Evolutionary conservation across 1,140 invertebrate genomes (phyloP), one percentile per base, ranked within the genome.

Genomic region (Aphis gossypii): DNA sequence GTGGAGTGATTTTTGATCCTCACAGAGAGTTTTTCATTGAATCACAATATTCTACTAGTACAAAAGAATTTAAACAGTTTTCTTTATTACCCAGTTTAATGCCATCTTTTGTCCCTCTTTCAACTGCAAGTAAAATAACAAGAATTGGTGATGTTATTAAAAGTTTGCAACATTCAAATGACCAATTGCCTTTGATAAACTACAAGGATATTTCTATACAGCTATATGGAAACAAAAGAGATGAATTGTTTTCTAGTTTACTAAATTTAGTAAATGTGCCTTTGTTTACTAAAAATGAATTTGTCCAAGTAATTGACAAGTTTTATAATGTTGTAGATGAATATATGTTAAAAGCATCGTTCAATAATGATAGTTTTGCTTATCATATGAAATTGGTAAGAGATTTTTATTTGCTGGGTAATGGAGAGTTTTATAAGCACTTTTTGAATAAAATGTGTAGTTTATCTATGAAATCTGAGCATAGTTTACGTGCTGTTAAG

Each of bases 341-440:
- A 56, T 93, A 54, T 41, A 84, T 93, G 92, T 84, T 93, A 68
- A 93, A 93, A 20, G 92, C 76, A 20, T 83, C 92, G 5, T 84
- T 86, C 56, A 83, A 60, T 86, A 41, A 93, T 30, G 30, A 86
- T 25, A 93, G 46, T 41, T 51, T 93, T 86, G 14, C 1, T 0
- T 25, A 93, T 54, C 82, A 93, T 84, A 84, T 93, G 76, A 93
- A 86, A 41, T 93, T 93, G 84, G n/a, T 93, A 25, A 84, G 92
- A 54, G 92, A 93, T 93, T 93, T 93, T 84, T 93, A 93, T 56
- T 93, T 93, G 14, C 38, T 93, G 18, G 92, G 92, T 56, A 86
- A 93, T 54, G 92, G 92, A n/a, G 82, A 93, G 30, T 93, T 93
- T 86, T 93, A 56, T 93, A 86, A 35, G 18, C n/a, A 86, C 9